A percentile compares a stretch with the other conserved stretches of the same genome.
These are phyloP conservation scores for Sorex araneus DNA, from an alignment of 2,113 vertebrate genomes.

Conservation along the genomic window DNA sequence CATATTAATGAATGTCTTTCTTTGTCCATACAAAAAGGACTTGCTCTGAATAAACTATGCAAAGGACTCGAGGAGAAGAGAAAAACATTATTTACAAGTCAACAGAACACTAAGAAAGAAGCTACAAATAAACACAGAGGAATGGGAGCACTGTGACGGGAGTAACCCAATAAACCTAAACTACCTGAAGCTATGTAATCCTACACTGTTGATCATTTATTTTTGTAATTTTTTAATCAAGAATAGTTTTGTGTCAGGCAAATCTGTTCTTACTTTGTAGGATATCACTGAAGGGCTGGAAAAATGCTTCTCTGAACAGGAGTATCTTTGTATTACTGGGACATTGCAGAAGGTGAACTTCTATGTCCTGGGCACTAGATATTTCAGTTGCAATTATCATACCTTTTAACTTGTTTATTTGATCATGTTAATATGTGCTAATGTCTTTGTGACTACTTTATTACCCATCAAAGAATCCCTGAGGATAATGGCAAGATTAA, in stretches of 20 bases:
- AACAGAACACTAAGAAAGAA: too few species aligned
- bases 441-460: background rate
- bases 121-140: too few species aligned
- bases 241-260: background rate
- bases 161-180: too few species aligned
- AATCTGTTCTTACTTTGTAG: background rate
- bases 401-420: slow-evolving; percentile 46
- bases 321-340: background rate
- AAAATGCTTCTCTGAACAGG: background rate
- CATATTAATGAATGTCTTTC: too few species aligned
- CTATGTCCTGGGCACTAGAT: background rate
- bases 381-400: slow-evolving; percentile 37
- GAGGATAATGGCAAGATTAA: background rate
- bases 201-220: background rate
- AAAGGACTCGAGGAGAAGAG: too few species aligned
- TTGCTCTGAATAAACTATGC: too few species aligned
- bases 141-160: too few species aligned
- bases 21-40: too few species aligned
- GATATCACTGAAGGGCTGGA: background rate
- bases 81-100: too few species aligned
- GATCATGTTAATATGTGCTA: background rate
- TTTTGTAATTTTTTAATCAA: background rate
- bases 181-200: too few species aligned
- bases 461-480: background rate
- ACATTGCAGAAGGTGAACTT: background rate